A percentile compares a stretch with the other conserved stretches of the same genome.
Evolutionary conservation across 2,113 vertebrate species (phyloP).

Genomic region (Haliaeetus leucogaster): DNA sequence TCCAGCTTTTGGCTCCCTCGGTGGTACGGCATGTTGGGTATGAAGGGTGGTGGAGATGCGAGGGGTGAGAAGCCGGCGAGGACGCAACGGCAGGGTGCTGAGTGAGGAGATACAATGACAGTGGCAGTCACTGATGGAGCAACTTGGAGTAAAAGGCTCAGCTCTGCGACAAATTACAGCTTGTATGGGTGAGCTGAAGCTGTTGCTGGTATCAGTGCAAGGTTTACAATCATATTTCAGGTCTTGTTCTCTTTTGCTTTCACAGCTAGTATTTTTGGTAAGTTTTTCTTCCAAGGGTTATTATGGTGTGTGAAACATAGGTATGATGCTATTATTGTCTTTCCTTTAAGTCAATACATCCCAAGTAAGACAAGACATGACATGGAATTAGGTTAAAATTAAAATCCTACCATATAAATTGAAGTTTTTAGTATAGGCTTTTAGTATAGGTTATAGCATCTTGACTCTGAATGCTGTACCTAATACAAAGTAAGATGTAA

Average conservation of each 20-base stretch:
- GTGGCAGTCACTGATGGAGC: neutral
- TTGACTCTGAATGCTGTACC: neutral
- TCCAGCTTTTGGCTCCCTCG: neutral
- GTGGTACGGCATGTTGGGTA: accelerated
- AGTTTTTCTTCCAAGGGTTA: neutral
- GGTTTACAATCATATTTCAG: neutral
- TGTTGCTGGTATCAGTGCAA: neutral
- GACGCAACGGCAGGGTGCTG: neutral
- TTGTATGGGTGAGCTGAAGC: neutral
- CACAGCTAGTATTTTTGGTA: neutral
- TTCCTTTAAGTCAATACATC: neutral
- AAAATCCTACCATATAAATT: neutral
- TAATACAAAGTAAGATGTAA: neutral
- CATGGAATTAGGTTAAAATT: neutral
- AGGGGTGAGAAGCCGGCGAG: accelerated
- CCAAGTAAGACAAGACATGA: neutral
- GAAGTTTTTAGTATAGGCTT: neutral
- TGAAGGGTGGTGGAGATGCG: neutral
- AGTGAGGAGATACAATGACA: neutral
- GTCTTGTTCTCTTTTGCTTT: neutral
- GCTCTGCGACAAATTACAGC: neutral
- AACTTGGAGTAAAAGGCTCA: neutral
- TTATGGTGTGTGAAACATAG: neutral
- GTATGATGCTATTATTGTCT: neutral
- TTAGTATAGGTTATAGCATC: neutral